Evolutionary conservation across 2,888 invertebrate species (phyloP), one percentile per base, ranked within the genome.

Genomic region (Acleris emargana): DNA sequence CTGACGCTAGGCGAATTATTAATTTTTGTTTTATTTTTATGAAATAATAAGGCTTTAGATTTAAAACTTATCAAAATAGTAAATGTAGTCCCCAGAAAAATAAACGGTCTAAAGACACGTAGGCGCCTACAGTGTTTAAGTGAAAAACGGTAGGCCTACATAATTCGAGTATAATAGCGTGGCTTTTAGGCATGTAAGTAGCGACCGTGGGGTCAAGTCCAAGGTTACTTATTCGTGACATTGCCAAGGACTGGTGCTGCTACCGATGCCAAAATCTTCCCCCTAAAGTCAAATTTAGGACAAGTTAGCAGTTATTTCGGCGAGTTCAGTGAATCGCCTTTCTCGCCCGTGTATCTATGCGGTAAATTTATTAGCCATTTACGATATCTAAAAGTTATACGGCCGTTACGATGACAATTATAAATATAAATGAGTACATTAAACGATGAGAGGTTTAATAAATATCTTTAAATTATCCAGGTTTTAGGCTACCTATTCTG

Each of bases 281-380:
- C 38, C 61, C 60, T 66, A 67, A 70, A 57, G 72, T 69, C 68
- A 68, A 58, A 20, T 69, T 62, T 32, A 68, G 70, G 71, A 66
- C 70, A 49, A 68, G 20, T 52, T 57, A 51, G 66, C 52, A 45
- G 57, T 61, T 61, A 66, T 52, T 58, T 28, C 53, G 42, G n/a
- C 7, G 57, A 62, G 58, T 67, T 67, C 67, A 62, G 32, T 57
- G 64, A 55, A 49, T 43, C 45, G n/a, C 16, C 47, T 47, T 38
- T 38, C 50, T 55, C 47, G 32, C 16, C 49, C 25, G 17, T 13
- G 59, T 60, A 60, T n/a, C 25, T 66, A 60, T 28, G 45, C 42
- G 58, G 47, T 63, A 59, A 63, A 67, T 63, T 66, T 63, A 68
- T 64, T 62, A 69, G 67, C 18, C 51, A 51, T 45, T 62, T 66